Percentiles rank a stretch among this genome's conserved stretches.
phyloP scores from a whole-genome alignment of 2,113 vertebrate species.

The Paralichthys olivaceus region DNA sequence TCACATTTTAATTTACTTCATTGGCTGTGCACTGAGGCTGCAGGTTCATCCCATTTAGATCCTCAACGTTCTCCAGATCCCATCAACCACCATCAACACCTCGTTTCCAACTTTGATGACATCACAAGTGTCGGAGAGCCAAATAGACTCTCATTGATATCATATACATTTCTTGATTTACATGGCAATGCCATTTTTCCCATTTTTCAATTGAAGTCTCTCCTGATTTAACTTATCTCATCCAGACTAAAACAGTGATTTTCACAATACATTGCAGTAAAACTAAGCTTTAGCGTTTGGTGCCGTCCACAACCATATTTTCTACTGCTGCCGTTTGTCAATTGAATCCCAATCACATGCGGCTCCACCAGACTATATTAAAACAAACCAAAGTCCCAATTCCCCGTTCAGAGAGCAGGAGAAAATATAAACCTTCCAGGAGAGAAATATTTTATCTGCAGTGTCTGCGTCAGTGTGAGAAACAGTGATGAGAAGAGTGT shows the following conservation, averaged over 20 bases:
- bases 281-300: not conserved
- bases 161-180: no score
- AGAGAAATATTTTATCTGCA: constrained; percentile 21
- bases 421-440: constrained; percentile 37
- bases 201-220: no score
- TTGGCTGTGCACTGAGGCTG: no score
- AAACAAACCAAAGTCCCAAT: constrained; percentile 49
- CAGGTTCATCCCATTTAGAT: no score
- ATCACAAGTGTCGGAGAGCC: no score
- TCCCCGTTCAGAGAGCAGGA: constrained; percentile 43
- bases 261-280: not conserved
- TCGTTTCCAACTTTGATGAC: no score
- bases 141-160: no score
- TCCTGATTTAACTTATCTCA: not conserved
- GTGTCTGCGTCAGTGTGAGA: constrained; percentile 29
- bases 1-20: no score
- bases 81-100: no score
- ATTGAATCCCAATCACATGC: constrained; percentile 10
- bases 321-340: constrained; percentile 12
- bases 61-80: no score
- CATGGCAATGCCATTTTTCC: no score
- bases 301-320: not conserved
- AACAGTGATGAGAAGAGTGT: not conserved
- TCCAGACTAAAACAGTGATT: not conserved
- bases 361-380: constrained; percentile 44